Percentiles rank a stretch among this genome's conserved stretches.
These are phyloP conservation scores for Andricus grossulariae DNA, from an alignment of 1,140 invertebrate species.

Conservation along the genomic window DNA sequence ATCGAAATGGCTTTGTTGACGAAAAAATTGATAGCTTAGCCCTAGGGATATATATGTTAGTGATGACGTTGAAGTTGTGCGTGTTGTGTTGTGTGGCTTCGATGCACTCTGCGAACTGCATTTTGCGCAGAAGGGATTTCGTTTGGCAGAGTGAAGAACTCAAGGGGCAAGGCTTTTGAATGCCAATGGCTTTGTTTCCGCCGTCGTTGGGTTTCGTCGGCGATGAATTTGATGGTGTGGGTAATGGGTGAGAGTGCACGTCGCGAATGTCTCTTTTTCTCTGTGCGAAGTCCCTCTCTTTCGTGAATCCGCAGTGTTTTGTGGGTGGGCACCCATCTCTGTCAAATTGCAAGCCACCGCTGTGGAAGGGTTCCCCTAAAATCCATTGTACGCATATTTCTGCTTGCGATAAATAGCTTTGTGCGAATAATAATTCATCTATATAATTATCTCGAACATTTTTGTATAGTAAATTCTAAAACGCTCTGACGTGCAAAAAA, in stretches of 20 bases:
- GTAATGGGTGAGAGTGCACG: constrained; percentile 25
- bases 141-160: constrained; percentile 57
- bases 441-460: too few species aligned
- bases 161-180: constrained; percentile 66
- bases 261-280: constrained; percentile 13
- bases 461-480: too few species aligned
- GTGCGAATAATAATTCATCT: too few species aligned
- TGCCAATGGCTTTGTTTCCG: constrained; percentile 70
- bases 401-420: too few species aligned
- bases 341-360: too few species aligned
- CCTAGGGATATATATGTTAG: background rate
- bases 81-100: constrained; percentile 40
- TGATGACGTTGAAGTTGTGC: constrained; percentile 35
- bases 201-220: constrained; percentile 35
- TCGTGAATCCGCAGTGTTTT: background rate
- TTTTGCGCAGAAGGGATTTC: constrained; percentile 57
- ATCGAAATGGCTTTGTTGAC: background rate
- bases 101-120: constrained; percentile 49
- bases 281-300: constrained; percentile 9
- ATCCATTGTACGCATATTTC: too few species aligned
- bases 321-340: background rate
- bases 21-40: background rate
- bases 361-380: too few species aligned
- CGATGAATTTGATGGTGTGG: constrained; percentile 27
- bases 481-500: too few species aligned